phyloP scores from a whole-genome alignment of 2,113 vertebrate species.

The Tachuris rubrigastra region DNA sequence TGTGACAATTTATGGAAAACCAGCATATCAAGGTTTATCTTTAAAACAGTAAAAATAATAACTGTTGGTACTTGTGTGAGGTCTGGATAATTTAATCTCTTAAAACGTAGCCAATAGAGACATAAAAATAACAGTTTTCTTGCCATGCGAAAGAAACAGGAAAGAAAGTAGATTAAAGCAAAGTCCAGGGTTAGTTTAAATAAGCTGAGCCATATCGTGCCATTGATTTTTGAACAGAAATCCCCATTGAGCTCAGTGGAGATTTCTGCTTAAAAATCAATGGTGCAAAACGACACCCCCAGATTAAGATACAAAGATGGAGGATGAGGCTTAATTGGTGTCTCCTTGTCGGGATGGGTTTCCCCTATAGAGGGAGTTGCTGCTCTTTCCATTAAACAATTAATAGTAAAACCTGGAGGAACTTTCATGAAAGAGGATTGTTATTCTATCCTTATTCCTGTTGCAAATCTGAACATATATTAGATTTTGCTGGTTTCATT shows the following conservation, averaged over 20 bases:
- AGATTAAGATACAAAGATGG: conserved; percentile 38
- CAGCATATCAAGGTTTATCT: conserved; percentile 2
- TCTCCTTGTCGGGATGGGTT: background rate
- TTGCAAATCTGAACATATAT: background rate
- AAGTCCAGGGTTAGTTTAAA: background rate
- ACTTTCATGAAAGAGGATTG: background rate
- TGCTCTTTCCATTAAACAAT: conserved; percentile 10
- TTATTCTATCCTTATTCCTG: background rate
- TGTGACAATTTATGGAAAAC: conserved; percentile 25
- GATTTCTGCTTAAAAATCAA: conserved; percentile 44
- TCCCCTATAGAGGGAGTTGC: conserved; percentile 36
- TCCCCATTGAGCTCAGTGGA: background rate
- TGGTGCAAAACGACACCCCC: background rate
- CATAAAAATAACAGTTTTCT: background rate
- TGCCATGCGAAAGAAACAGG: background rate
- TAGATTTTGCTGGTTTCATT: background rate
- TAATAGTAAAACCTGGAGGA: background rate
- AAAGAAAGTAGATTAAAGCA: background rate
- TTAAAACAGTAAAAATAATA: conserved; percentile 37
- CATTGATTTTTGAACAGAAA: conserved; percentile 44
- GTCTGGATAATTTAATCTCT: conserved; percentile 6
- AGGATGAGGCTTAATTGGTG: background rate
- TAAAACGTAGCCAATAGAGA: background rate
- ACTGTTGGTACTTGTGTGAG: background rate
- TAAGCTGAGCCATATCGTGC: background rate